Conservation (phyloP, 1,140 invertebrate species). For the Andrena cerasifolii region DNA sequence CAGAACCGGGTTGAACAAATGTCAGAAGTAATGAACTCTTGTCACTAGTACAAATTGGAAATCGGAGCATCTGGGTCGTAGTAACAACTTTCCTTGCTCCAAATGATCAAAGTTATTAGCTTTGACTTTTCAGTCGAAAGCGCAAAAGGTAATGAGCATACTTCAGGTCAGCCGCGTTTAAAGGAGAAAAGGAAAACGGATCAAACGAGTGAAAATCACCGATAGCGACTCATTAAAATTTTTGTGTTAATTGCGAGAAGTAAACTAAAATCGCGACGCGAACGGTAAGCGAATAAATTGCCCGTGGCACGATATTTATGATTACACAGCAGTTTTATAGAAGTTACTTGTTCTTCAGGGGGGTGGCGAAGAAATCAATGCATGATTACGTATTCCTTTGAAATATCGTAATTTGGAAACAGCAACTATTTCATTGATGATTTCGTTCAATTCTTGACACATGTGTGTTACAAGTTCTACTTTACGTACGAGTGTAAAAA, state of each 20-base stretch:
- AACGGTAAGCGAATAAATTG: background rate
- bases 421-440: no score
- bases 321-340: background rate
- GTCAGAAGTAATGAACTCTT: conserved; percentile 9
- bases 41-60: conserved; percentile 1
- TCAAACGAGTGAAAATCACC: conserved; percentile 4
- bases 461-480: no score
- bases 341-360: background rate
- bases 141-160: conserved; percentile 7
- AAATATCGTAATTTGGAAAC: background rate
- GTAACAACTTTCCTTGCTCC: conserved; percentile 1
- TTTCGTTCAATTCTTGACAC: no score
- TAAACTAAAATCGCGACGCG: background rate
- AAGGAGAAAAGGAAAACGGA: background rate
- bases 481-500: no score
- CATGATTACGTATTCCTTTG: no score
- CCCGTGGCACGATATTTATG: background rate
- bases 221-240: background rate
- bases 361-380: background rate
- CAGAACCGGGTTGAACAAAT: background rate
- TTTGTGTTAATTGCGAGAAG: background rate
- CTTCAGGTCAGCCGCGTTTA: background rate
- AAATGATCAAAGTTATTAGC: conserved; percentile 16
- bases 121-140: conserved; percentile 16
- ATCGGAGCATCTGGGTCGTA: conserved; percentile 4